Conservation (phyloP, 2,888 invertebrate species). For the Serrognathus titanus region DNA sequence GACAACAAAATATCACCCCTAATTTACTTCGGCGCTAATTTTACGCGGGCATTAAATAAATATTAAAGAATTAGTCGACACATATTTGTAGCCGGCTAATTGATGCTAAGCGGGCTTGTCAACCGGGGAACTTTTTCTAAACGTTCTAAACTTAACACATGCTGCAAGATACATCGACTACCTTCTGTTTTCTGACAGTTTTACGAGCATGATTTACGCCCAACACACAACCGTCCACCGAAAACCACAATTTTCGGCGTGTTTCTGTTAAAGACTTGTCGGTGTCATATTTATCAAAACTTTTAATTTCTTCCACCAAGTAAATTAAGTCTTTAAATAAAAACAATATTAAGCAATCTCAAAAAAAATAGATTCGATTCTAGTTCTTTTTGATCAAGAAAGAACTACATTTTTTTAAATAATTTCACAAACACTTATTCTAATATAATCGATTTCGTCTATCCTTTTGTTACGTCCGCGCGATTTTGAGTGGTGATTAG, state of each 20-base stretch:
- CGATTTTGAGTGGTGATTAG: too few relatives aligned
- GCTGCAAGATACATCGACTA: slow-evolving; percentile 26
- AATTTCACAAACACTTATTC: too few relatives aligned
- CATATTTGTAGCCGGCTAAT: slow-evolving; percentile 25
- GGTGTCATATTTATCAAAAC: slow-evolving; percentile 8
- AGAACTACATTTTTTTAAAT: too few relatives aligned
- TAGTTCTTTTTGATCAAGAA: too few relatives aligned
- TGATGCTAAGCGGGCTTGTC: slow-evolving; percentile 22
- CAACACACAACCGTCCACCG: slow-evolving; percentile 28
- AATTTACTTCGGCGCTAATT: slow-evolving; percentile 9
- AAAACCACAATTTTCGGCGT: slow-evolving; percentile 40
- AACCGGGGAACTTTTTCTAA: slow-evolving; percentile 30
- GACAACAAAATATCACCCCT: slow-evolving; percentile 3
- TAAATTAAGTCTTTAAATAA: not conserved
- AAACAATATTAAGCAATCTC: not conserved
- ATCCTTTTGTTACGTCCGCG: too few relatives aligned
- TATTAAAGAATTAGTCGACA: slow-evolving; percentile 16
- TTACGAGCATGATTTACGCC: slow-evolving; percentile 40
- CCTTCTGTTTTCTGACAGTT: slow-evolving; percentile 38
- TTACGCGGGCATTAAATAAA: slow-evolving; percentile 14
- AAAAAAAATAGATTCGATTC: not conserved
- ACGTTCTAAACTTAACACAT: slow-evolving; percentile 29
- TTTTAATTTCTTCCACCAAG: not conserved
- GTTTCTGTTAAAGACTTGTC: slow-evolving; percentile 24
- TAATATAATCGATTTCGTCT: too few relatives aligned